Conservation (phyloP, 1,140 invertebrate species). For the Harpegnathos saltator region DNA sequence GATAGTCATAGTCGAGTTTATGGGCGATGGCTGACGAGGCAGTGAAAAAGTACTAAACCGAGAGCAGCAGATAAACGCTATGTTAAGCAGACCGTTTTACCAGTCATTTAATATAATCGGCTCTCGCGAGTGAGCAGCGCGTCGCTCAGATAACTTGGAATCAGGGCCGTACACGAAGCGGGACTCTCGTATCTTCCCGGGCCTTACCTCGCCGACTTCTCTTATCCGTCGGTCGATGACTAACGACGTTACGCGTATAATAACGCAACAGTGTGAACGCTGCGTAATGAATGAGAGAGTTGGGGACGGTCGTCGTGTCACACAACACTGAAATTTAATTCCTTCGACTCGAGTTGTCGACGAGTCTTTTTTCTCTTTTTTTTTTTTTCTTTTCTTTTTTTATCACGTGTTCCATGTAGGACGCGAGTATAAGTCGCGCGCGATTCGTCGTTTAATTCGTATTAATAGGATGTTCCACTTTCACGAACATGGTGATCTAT, state of each 20-base stretch:
- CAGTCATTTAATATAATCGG: slow-evolving; percentile 86
- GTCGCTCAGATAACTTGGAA: slow-evolving; percentile 75
- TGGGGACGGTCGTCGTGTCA: no score
- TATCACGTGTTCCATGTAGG: background rate
- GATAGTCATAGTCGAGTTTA: slow-evolving; percentile 81
- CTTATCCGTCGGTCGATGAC: slow-evolving; percentile 25
- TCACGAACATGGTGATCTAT: slow-evolving; percentile 55
- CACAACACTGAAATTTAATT: no score
- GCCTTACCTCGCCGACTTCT: background rate
- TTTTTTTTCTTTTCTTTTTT: no score
- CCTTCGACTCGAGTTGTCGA: no score
- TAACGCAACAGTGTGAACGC: no score
- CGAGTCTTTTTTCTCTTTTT: no score
- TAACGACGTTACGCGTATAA: no score
- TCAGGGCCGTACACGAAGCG: slow-evolving; percentile 63
- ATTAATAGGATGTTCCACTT: slow-evolving; percentile 46
- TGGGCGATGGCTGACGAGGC: slow-evolving; percentile 85
- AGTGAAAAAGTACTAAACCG: slow-evolving; percentile 86
- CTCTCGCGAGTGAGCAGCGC: slow-evolving; percentile 68
- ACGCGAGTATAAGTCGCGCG: background rate
- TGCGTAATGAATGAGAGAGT: no score
- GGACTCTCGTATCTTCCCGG: slow-evolving; percentile 30
- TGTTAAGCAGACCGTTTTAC: slow-evolving; percentile 86
- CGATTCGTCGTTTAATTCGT: slow-evolving; percentile 33
- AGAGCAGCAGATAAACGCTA: slow-evolving; percentile 86